These are phyloP conservation scores for Chinchilla lanigera DNA, from an alignment of 2,113 vertebrate genomes.

Conservation along the genomic window DNA sequence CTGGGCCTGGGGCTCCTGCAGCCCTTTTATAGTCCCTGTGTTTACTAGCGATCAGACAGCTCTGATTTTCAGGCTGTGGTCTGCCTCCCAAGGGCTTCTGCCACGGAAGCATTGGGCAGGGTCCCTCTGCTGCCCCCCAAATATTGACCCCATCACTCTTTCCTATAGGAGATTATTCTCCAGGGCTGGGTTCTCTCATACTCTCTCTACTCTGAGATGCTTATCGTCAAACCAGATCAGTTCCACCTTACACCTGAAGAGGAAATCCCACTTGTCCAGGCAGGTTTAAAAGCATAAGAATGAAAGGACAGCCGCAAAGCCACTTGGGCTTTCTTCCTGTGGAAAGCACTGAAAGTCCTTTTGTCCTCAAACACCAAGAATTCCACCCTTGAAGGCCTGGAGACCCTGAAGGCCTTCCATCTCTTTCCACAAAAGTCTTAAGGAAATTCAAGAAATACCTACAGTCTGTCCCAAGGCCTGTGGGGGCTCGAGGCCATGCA, in stretches of 20 bases:
- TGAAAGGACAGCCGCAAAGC: background rate
- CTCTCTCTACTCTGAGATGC: background rate
- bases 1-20: background rate
- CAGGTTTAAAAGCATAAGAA: background rate
- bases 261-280: background rate
- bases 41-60: too few relatives aligned
- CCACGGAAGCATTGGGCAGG: background rate
- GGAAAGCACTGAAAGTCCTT: background rate
- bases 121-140: background rate
- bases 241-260: background rate
- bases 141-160: background rate
- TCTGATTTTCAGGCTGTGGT: background rate
- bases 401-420: background rate
- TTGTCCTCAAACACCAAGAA: background rate
- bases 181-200: background rate
- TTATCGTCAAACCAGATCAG: background rate
- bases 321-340: background rate
- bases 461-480: background rate
- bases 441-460: fast-evolving
- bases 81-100: background rate
- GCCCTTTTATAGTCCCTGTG: background rate
- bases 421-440: background rate
- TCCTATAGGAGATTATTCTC: background rate
- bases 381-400: background rate
- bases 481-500: background rate